These are phyloP conservation scores for Sinocyclocheilus anophthalmus DNA, from an alignment of 2,113 vertebrate species.

Conservation along the genomic window DNA sequence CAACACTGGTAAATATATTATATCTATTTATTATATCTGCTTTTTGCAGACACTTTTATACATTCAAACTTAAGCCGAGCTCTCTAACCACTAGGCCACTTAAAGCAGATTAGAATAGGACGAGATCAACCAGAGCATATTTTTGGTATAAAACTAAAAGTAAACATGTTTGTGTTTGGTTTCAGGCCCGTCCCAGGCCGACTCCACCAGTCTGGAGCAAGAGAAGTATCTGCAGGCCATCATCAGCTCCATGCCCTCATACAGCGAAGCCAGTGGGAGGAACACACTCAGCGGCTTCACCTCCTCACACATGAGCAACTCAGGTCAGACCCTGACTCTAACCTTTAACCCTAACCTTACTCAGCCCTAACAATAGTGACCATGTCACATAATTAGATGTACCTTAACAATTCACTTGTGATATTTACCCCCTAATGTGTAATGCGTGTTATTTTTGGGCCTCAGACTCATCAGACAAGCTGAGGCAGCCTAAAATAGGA, in stretches of 20 bases:
- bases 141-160: not conserved
- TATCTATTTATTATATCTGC: too few species aligned
- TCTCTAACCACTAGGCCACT: not conserved
- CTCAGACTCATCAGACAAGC: constrained; percentile 86
- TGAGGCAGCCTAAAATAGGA: constrained; percentile 86
- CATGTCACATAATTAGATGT: not conserved
- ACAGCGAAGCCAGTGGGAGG: constrained; percentile 82
- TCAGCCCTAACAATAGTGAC: not conserved
- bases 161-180: constrained; percentile 9
- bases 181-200: constrained; percentile 88
- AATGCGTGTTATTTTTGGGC: constrained; percentile 26
- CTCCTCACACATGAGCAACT: constrained; percentile 84
- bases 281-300: constrained; percentile 95
- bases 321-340: constrained; percentile 72
- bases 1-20: too few species aligned
- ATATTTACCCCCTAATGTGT: not conserved
- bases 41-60: too few species aligned
- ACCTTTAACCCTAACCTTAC: too few species aligned
- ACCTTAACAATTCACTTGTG: not conserved
- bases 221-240: constrained; percentile 97
- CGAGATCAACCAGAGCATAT: not conserved
- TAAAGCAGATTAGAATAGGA: not conserved
- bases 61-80: not conserved
- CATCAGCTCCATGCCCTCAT: constrained; percentile 92
- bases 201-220: constrained; percentile 93